phyloP scores from a whole-genome alignment of 2,888 invertebrate species.

The Caenorhabditis sulstoni region DNA sequence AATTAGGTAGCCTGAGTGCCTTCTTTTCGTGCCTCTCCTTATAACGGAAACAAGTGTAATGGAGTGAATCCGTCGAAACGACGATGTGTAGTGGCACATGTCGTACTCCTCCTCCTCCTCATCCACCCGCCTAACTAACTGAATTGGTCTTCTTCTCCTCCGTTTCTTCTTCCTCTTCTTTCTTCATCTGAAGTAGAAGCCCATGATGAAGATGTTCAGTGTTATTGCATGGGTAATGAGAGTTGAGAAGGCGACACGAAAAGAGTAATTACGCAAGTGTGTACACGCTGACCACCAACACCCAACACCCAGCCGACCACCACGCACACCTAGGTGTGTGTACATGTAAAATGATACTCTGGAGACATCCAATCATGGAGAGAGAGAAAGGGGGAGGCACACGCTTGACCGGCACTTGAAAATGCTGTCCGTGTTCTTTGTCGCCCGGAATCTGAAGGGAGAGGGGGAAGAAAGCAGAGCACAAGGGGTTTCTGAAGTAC shows the following conservation, averaged over 20 bases:
- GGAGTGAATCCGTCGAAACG: constrained; percentile 41
- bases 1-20: constrained; percentile 37
- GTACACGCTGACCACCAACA: constrained; percentile 15
- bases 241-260: constrained; percentile 2
- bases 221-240: constrained; percentile 57
- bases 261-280: constrained; percentile 56
- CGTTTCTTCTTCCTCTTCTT: neutral
- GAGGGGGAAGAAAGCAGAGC: neutral
- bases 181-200: constrained; percentile 1
- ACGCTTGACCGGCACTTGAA: constrained; percentile 28
- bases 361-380: constrained; percentile 48
- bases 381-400: constrained; percentile 7
- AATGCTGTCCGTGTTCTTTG: neutral
- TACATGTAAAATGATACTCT: constrained; percentile 44
- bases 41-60: constrained; percentile 58
- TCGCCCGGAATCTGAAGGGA: neutral
- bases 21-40: constrained; percentile 10
- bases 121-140: constrained; percentile 6
- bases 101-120: neutral
- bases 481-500: too few species aligned
- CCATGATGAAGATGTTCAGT: constrained; percentile 4
- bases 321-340: constrained; percentile 28
- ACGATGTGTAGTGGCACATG: constrained; percentile 14
- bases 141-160: constrained; percentile 8
- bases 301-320: neutral